A percentile compares a stretch with the other conserved stretches of the same genome.
phyloP scores from a whole-genome alignment of 2,888 invertebrate genomes.

The Myopa testacea region DNA sequence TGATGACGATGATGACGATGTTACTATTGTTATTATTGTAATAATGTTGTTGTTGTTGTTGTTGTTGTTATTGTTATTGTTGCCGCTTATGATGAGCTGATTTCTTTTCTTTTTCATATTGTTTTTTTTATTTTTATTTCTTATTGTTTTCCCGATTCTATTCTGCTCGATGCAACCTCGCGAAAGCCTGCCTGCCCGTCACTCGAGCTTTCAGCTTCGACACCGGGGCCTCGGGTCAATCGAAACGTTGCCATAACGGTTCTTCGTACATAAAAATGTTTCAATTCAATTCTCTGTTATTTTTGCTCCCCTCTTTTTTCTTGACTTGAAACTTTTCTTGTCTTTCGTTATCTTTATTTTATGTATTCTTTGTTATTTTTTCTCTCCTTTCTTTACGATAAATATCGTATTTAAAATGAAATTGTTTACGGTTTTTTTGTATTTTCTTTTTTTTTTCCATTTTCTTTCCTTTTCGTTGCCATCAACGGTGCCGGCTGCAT shows the following conservation, averaged over 20 bases:
- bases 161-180: neutral
- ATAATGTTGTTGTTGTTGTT: neutral
- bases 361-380: no score
- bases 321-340: neutral
- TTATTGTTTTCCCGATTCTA: neutral
- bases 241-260: neutral
- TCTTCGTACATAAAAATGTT: constrained; percentile 5
- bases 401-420: neutral
- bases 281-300: neutral
- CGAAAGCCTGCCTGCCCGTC: neutral
- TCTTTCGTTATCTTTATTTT: neutral
- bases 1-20: neutral
- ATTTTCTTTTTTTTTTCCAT: neutral
- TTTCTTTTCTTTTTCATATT: neutral
- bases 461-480: neutral
- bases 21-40: neutral
- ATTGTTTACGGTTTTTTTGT: constrained; percentile 12
- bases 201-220: neutral
- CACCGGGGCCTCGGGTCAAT: constrained; percentile 15
- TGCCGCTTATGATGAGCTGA: neutral
- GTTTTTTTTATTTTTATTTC: no score
- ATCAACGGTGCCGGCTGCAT: neutral
- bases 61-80: neutral
- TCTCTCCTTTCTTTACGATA: no score
- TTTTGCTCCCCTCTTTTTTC: neutral